Evolutionary conservation across 2,113 vertebrate genomes (phyloP).

Genomic region (Hystrix cristata): DNA sequence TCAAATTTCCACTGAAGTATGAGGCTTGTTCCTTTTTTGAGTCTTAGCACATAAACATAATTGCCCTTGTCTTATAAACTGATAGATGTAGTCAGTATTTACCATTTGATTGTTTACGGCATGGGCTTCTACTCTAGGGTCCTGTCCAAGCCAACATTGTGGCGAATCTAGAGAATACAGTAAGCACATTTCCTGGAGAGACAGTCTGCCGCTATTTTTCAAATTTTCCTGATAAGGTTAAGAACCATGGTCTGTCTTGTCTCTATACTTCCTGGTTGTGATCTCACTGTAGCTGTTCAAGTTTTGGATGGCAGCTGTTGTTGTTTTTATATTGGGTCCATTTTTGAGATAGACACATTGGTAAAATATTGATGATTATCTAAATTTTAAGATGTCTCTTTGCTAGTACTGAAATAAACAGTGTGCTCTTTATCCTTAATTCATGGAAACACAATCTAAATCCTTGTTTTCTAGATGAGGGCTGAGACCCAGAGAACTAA

Average conservation of each 20-base stretch:
- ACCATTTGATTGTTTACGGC: not conserved
- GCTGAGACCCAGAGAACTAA: not conserved
- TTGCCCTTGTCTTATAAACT: not conserved
- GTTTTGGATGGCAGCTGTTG: not conserved
- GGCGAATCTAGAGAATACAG: not conserved
- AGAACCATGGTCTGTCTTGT: not conserved
- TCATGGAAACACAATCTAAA: not conserved
- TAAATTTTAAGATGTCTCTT: not conserved
- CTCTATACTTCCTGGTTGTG: not conserved
- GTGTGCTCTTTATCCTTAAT: not conserved
- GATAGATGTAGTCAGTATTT: not conserved
- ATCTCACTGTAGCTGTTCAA: not conserved
- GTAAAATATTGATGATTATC: not conserved
- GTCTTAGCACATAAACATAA: not conserved
- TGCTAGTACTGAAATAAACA: not conserved
- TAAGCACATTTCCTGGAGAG: not conserved
- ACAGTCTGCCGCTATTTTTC: not conserved
- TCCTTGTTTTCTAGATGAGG: not conserved
- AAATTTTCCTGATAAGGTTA: not conserved
- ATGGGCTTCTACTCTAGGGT: not conserved
- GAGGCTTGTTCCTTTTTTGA: not conserved
- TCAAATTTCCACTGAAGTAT: not conserved
- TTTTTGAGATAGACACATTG: constrained; percentile 7
- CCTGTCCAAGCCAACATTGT: not conserved
- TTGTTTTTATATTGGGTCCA: not conserved